Evolutionary conservation across 1,140 invertebrate species (phyloP), one percentile per base, ranked within the genome.

Genomic region (Megalopta genalis): DNA sequence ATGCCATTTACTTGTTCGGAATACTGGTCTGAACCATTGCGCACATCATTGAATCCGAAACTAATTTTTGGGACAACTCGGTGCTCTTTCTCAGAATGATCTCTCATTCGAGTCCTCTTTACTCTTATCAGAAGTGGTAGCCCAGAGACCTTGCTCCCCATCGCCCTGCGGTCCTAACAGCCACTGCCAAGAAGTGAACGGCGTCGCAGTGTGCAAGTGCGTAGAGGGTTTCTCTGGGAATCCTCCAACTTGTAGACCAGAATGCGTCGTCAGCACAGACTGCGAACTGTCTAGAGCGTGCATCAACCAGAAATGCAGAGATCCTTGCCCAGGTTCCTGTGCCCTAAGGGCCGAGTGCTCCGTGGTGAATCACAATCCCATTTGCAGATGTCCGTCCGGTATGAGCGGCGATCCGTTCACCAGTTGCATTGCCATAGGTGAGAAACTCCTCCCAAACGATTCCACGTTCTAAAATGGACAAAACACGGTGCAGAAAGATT

Each of bases 101-200:
- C 49, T 18, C 49, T 52, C 49, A 52, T 12, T 52, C 16, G 14
- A 52, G 49, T 21, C 16, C 65, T 23, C 9, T 32, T 4, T 65
- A 39, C 7, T n/a, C 18, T 39, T 59, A 59, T 66, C 7, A 75
- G 49, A 75, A 66, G 49, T 42, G 27, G 23, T 39, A 59, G 18
- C 23, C 23, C 16, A 23, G 37, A 75, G 37, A 9, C 63, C 72
- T 27, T 75, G 72, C 37, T 27, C 27, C 25, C 76, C 76, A 5
- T 94, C 93, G 79, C 96, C 96, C 6, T 98, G 97, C 90, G 97
- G 97, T 37, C 94, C 95, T 25, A 94, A 97, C 88, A 95, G 95
- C 87, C 91, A 95, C 82, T 97, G 96, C 90, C 94, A 95, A 85
- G 94, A 95, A 85, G 94, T 94, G 42, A 95, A 96, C 85, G 92